Evolutionary conservation across 2,797 vertebrate genomes (phyloP).

Genomic region (Sciurus vulgaris): DNA sequence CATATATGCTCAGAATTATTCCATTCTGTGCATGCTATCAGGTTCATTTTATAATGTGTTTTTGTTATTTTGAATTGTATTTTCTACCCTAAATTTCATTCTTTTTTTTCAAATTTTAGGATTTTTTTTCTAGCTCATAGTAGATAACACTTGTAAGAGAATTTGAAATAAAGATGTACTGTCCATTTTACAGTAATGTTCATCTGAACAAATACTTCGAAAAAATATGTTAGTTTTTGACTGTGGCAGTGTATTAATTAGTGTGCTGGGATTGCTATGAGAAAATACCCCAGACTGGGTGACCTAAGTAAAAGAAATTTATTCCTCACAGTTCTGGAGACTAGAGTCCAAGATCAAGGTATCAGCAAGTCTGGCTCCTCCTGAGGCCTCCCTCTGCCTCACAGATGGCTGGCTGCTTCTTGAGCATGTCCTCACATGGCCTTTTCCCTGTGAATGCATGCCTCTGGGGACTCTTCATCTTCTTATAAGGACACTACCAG

Average conservation of each 20-base stretch:
- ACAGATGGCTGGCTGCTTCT: background rate
- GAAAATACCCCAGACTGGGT: background rate
- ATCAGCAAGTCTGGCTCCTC: background rate
- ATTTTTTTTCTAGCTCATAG: constrained; percentile 56
- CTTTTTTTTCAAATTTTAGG: constrained; percentile 8
- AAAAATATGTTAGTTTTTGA: background rate
- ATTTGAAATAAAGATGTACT: constrained; percentile 39
- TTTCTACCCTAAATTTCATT: constrained; percentile 19
- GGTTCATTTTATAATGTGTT: background rate
- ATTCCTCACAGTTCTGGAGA: background rate
- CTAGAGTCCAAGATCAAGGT: background rate
- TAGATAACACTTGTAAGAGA: background rate
- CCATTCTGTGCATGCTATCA: background rate
- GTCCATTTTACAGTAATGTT: background rate
- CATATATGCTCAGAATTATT: background rate
- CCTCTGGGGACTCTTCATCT: background rate
- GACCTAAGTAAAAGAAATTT: background rate
- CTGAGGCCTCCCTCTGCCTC: background rate
- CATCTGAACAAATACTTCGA: constrained; percentile 13
- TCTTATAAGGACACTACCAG: background rate
- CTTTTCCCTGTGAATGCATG: background rate
- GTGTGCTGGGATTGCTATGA: background rate
- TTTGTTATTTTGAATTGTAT: constrained; percentile 33
- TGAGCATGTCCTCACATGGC: background rate
- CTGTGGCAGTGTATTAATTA: background rate